These are phyloP conservation scores for Scaptomyza reducta DNA, from an alignment of 2,888 invertebrate genomes.

Conservation along the genomic window DNA sequence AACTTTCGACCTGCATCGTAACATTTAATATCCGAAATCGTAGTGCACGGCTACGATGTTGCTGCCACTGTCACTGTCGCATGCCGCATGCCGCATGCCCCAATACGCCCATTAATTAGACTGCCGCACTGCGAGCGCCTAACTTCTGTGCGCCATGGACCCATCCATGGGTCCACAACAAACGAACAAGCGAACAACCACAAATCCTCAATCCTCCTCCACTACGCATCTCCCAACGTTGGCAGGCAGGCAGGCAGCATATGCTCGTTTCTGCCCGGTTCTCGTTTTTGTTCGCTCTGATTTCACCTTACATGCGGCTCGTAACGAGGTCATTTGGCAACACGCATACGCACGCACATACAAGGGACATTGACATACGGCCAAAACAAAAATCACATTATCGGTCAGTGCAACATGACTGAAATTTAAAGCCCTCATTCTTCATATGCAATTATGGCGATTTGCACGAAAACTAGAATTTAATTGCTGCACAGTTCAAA, in stretches of 20 bases:
- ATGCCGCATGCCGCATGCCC: conserved; percentile 53
- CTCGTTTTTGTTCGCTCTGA: conserved; percentile 41
- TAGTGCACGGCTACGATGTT: conserved; percentile 15
- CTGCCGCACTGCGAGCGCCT: conserved; percentile 64
- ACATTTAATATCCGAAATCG: conserved; percentile 70
- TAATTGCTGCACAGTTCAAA: conserved; percentile 48
- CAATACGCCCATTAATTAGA: conserved; percentile 74
- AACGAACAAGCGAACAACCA: conserved; percentile 1
- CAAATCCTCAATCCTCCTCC: not conserved
- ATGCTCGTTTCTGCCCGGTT: conserved; percentile 52
- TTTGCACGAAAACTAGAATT: conserved; percentile 67
- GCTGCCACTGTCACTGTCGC: conserved; percentile 9
- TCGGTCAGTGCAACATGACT: conserved; percentile 63
- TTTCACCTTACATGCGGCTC: conserved; percentile 38
- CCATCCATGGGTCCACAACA: not conserved
- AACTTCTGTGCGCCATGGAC: conserved; percentile 31
- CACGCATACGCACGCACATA: conserved; percentile 3
- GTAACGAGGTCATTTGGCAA: conserved; percentile 69
- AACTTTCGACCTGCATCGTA: conserved; percentile 52
- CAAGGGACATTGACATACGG: conserved; percentile 29
- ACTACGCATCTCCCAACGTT: not conserved
- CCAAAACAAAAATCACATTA: conserved; percentile 67
- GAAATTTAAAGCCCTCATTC: not conserved
- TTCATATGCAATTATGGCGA: conserved; percentile 16
- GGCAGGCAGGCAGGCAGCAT: conserved; percentile 39